Conservation (phyloP, 1,140 invertebrate genomes). For the Camponotus floridanus region DNA sequence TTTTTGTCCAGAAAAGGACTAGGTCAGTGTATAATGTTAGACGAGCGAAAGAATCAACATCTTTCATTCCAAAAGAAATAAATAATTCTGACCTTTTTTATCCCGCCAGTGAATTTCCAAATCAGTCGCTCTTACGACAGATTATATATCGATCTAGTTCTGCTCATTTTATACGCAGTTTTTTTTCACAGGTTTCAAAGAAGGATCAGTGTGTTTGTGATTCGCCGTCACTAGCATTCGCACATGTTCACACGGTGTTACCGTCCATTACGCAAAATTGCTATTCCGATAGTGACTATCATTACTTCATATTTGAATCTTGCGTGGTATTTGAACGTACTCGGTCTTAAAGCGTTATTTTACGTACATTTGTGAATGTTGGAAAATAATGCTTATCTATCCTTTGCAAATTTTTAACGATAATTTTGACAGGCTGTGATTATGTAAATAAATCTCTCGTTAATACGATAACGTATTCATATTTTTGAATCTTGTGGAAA, state of each 20-base stretch:
- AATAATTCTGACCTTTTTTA: conserved; percentile 33
- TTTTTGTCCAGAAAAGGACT: conserved; percentile 22
- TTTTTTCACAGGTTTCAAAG: neutral
- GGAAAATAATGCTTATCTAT: neutral
- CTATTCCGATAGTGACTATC: conserved; percentile 8
- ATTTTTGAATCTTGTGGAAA: neutral
- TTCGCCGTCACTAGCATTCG: neutral
- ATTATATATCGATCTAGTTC: conserved; percentile 44
- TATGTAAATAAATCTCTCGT: conserved; percentile 28
- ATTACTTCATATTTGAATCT: conserved; percentile 40
- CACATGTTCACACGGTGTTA: conserved; percentile 20
- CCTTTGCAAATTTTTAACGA: neutral
- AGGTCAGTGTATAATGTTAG: conserved; percentile 32
- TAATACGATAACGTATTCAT: neutral
- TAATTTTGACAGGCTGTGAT: conserved; percentile 2
- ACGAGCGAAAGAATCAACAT: neutral
- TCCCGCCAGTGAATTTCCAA: conserved; percentile 6
- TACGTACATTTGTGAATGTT: neutral
- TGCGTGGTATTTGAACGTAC: neutral
- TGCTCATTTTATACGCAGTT: conserved; percentile 19
- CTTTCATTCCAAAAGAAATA: conserved; percentile 20
- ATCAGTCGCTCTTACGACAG: conserved; percentile 15
- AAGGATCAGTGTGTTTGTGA: neutral
- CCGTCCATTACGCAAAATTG: conserved; percentile 29
- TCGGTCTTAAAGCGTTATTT: conserved; percentile 13